A percentile compares a stretch with the other conserved stretches of the same genome.
Conservation (phyloP, 92 coral and sea anemone genomes). For the Porites rus region DNA sequence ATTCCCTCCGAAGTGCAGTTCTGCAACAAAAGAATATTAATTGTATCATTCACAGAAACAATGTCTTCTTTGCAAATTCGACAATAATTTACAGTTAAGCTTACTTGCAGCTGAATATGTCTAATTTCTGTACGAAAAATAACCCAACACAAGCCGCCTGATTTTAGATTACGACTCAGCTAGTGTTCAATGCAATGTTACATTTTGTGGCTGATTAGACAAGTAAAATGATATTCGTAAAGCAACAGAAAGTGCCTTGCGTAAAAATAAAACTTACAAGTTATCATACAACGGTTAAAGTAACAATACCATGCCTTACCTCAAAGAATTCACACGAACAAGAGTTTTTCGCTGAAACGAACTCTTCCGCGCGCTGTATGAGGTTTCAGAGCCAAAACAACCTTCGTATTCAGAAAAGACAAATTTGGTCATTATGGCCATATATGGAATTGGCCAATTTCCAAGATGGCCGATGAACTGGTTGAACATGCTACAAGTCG, state of each 20-base stretch:
- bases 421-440: slow-evolving; percentile 73
- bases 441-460: slow-evolving; percentile 23
- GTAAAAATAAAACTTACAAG: background rate
- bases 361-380: background rate
- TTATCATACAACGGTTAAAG: no score
- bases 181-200: background rate
- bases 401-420: slow-evolving; percentile 12
- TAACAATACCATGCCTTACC: slow-evolving; percentile 4
- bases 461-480: slow-evolving; percentile 82
- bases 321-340: background rate
- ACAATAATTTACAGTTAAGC: background rate
- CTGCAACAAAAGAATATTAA: slow-evolving; percentile 15
- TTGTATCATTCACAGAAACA: background rate
- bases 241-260: background rate
- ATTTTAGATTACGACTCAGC: background rate
- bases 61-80: background rate
- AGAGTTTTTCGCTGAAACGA: background rate
- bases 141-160: background rate
- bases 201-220: background rate
- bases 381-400: slow-evolving; percentile 33
- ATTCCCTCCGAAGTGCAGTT: background rate
- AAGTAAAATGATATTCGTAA: background rate
- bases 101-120: no score
- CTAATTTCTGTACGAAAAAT: no score
- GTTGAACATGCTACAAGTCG: background rate